phyloP scores from a whole-genome alignment of 2,113 vertebrate species.

The Scomber japonicus region DNA sequence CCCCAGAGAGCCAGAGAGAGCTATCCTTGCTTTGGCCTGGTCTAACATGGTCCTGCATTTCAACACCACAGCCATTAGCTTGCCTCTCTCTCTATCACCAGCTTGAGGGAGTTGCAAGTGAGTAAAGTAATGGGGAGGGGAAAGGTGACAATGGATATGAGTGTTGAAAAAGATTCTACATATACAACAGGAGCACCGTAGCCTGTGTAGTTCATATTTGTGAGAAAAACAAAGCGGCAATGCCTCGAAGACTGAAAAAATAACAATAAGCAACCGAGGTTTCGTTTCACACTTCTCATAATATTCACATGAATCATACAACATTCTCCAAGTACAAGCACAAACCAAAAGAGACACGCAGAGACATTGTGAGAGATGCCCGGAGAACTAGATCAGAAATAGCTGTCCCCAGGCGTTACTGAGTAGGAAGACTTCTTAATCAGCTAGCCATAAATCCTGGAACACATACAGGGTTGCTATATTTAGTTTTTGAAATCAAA shows the following conservation, averaged over 20 bases:
- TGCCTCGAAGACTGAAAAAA: constrained; percentile 19
- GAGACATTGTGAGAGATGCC: not conserved
- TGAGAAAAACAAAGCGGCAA: constrained; percentile 19
- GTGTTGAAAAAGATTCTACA: constrained; percentile 60
- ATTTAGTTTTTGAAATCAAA: constrained; percentile 17
- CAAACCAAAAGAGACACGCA: constrained; percentile 8
- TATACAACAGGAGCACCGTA: not conserved
- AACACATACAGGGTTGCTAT: not conserved
- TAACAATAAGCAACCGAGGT: not conserved
- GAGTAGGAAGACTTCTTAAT: constrained; percentile 34
- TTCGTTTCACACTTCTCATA: not conserved
- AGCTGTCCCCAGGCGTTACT: constrained; percentile 30
- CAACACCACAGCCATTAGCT: constrained; percentile 71
- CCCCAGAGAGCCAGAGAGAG: constrained; percentile 45
- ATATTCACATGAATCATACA: not conserved
- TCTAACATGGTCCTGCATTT: constrained; percentile 45
- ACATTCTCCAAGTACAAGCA: not conserved
- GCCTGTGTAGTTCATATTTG: constrained; percentile 8
- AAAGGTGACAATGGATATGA: constrained; percentile 56
- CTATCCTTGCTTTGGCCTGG: constrained; percentile 26
- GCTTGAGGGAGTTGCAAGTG: constrained; percentile 36
- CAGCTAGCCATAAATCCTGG: constrained; percentile 1
- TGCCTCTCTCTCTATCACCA: constrained; percentile 48
- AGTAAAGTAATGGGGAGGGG: constrained; percentile 19
- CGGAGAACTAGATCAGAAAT: constrained; percentile 29